Percentiles rank a stretch among this genome's conserved stretches.
Conservation (phyloP, 2,888 invertebrate species). For the Amphipoea lucens region DNA sequence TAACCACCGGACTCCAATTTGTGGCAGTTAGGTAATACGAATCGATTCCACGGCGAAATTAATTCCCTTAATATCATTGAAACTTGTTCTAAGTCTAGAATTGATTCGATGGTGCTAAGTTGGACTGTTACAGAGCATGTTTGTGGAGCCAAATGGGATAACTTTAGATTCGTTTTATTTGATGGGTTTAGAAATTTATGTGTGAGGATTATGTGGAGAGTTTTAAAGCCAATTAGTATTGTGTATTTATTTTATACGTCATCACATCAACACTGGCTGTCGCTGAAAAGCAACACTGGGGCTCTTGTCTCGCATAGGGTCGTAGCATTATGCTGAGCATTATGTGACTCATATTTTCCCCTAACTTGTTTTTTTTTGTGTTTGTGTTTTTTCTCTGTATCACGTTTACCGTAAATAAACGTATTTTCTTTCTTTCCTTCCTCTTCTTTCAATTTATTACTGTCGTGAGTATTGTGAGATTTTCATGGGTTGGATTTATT, state of each 20-base stretch:
- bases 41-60: conserved; percentile 74
- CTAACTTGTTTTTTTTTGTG: neutral
- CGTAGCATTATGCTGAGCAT: neutral
- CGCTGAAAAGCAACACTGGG: neutral
- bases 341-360: neutral
- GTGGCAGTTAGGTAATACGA: conserved; percentile 73
- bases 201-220: neutral
- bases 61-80: conserved; percentile 73
- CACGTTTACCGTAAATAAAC: neutral
- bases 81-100: conserved; percentile 72
- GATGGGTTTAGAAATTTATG: conserved; percentile 50
- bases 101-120: conserved; percentile 64
- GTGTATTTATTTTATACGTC: neutral
- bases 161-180: conserved; percentile 55
- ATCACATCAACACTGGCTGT: neutral
- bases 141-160: conserved; percentile 59
- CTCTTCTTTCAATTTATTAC: conserved; percentile 1
- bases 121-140: conserved; percentile 54
- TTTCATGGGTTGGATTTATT: neutral
- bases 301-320: neutral
- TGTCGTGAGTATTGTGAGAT: neutral
- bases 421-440: neutral
- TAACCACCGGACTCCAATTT: conserved; percentile 69
- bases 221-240: neutral
- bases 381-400: neutral